Percentiles rank a stretch among this genome's conserved stretches.
Evolutionary conservation across 2,888 invertebrate species (phyloP).

Genomic region (Metalampra italica): DNA sequence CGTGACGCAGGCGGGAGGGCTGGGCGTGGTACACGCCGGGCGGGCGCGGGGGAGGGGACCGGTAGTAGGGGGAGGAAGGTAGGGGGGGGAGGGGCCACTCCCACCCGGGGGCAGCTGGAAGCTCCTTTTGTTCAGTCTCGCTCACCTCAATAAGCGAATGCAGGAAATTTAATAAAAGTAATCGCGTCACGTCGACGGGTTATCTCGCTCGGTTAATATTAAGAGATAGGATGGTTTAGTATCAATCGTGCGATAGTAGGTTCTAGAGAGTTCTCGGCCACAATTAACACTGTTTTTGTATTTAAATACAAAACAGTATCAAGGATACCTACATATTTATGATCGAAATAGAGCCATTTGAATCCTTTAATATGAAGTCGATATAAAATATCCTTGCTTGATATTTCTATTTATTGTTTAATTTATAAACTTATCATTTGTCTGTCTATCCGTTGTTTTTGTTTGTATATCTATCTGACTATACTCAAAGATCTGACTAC

Average conservation of each 20-base stretch:
- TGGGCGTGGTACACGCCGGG: slow-evolving; percentile 53
- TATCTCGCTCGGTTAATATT: slow-evolving; percentile 22
- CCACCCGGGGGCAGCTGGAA: slow-evolving; percentile 55
- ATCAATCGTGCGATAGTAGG: background rate
- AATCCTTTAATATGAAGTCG: too few relatives aligned
- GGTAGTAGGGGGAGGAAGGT: background rate
- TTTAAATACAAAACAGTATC: background rate
- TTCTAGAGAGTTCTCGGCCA: background rate
- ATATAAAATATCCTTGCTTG: too few relatives aligned
- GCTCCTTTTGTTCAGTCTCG: slow-evolving; percentile 47
- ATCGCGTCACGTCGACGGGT: slow-evolving; percentile 38
- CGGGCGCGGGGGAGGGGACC: slow-evolving; percentile 13
- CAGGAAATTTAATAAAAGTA: slow-evolving; percentile 53
- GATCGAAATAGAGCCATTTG: too few relatives aligned
- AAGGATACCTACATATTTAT: background rate
- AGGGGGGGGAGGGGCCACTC: slow-evolving; percentile 35
- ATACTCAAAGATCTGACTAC: too few relatives aligned
- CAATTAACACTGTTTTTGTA: too few relatives aligned
- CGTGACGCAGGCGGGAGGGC: slow-evolving; percentile 30
- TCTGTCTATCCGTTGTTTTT: too few relatives aligned
- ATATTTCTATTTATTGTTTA: too few relatives aligned
- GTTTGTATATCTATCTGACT: too few relatives aligned
- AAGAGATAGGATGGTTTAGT: background rate
- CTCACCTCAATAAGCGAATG: slow-evolving; percentile 50
- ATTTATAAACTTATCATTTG: too few relatives aligned